These are phyloP conservation scores for Chrysotoxum bicinctum DNA, from an alignment of 2,888 invertebrate genomes.

Conservation along the genomic window DNA sequence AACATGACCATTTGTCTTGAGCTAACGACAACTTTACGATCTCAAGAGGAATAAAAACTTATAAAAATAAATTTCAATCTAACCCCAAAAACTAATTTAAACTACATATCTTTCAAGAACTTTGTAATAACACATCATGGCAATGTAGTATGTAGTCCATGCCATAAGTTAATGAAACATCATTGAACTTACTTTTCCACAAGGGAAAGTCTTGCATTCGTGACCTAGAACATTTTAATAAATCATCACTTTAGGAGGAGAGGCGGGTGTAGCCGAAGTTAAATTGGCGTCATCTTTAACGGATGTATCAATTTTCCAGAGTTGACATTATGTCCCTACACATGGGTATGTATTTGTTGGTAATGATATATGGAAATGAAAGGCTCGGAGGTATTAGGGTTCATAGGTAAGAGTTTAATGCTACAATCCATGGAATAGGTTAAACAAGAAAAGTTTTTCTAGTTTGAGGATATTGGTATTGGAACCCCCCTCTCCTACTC, in stretches of 20 bases:
- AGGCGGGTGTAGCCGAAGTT: neutral
- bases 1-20: neutral
- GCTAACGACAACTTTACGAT: neutral
- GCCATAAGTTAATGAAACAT: neutral
- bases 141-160: neutral
- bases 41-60: neutral
- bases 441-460: too few species aligned
- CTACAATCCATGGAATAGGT: too few species aligned
- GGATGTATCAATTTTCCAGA: neutral
- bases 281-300: neutral
- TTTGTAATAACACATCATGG: neutral
- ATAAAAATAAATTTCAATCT: constrained; percentile 7
- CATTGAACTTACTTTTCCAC: neutral
- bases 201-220: neutral
- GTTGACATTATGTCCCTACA: too few species aligned
- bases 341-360: too few species aligned
- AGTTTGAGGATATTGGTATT: too few species aligned
- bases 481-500: too few species aligned
- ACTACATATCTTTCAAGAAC: neutral
- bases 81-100: neutral
- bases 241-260: neutral
- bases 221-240: neutral
- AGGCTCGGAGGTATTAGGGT: too few species aligned
- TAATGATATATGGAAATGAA: too few species aligned
- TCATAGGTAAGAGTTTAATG: too few species aligned